Conservation (phyloP, 2,888 invertebrate genomes). For the Diadromus collaris region DNA sequence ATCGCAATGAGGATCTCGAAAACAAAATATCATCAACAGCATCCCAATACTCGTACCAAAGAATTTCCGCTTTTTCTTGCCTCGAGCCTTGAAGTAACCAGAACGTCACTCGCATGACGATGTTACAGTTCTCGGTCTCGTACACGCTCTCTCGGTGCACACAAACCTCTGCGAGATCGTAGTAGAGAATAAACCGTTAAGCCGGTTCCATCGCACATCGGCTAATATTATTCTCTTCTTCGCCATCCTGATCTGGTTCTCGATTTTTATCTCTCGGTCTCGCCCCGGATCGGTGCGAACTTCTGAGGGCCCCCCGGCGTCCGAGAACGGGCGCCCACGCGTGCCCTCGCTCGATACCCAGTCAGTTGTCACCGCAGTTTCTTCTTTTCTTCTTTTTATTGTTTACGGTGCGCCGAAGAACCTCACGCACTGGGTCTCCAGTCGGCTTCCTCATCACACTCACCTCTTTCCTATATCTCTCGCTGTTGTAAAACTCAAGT, state of each 20-base stretch:
- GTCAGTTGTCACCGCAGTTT: conserved; percentile 52
- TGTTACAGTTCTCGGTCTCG: conserved; percentile 49
- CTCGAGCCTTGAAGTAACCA: conserved; percentile 29
- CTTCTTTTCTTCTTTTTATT: conserved; percentile 49
- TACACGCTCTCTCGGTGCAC: conserved; percentile 42
- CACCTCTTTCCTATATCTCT: conserved; percentile 21
- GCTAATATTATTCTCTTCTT: conserved; percentile 53
- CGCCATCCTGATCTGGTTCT: conserved; percentile 52
- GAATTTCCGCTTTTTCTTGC: conserved; percentile 33
- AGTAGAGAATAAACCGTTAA: conserved; percentile 61
- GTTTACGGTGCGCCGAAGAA: conserved; percentile 43
- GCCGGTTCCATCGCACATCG: conserved; percentile 57
- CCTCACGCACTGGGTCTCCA: conserved; percentile 21
- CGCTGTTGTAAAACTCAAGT: conserved; percentile 23
- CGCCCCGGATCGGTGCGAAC: conserved; percentile 62
- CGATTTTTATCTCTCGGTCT: conserved; percentile 61
- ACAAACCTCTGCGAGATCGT: conserved; percentile 17
- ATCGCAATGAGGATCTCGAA: too few species aligned
- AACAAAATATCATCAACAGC: conserved; percentile 17
- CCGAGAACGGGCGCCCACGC: conserved; percentile 73
- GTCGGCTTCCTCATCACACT: conserved; percentile 18
- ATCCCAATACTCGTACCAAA: conserved; percentile 36
- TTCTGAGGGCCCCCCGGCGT: conserved; percentile 61
- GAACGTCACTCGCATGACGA: conserved; percentile 37
- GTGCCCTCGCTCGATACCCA: conserved; percentile 58